These are phyloP conservation scores for Nothocercus julius DNA, from an alignment of 2,113 vertebrate species.

Conservation along the genomic window DNA sequence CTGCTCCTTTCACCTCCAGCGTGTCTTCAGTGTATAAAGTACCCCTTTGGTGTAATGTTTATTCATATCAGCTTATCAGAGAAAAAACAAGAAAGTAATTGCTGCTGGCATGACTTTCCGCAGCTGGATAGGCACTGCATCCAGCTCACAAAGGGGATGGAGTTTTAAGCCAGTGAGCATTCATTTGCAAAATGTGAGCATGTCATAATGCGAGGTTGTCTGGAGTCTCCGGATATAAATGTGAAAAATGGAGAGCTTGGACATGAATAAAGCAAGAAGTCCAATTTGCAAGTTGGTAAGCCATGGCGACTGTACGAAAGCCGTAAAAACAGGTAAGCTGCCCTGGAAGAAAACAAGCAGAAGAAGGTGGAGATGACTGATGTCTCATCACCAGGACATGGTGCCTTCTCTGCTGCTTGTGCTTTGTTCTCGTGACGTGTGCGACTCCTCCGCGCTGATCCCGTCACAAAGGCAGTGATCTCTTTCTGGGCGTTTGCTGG, in stretches of 20 bases:
- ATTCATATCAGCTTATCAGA: background rate
- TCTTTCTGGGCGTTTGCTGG: background rate
- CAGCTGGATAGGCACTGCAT: background rate
- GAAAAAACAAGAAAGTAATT: background rate
- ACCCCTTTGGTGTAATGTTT: background rate
- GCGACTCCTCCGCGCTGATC: too few species aligned
- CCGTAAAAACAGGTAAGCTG: background rate
- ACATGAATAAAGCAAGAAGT: too few species aligned
- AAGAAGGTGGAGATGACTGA: background rate
- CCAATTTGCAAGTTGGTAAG: background rate
- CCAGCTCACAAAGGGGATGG: background rate
- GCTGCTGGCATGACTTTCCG: background rate
- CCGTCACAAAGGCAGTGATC: background rate
- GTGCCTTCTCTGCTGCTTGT: background rate
- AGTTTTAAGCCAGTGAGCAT: background rate
- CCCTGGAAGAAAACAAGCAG: background rate
- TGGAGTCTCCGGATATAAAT: background rate
- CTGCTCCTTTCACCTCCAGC: background rate
- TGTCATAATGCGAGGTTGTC: background rate
- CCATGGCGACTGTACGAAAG: background rate
- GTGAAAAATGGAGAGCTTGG: background rate
- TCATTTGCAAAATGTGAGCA: background rate
- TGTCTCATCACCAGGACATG: background rate
- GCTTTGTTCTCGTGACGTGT: background rate
- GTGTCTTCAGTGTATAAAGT: background rate